These are phyloP conservation scores for Nomada lathburiana DNA, from an alignment of 2,888 invertebrate species.

Conservation along the genomic window DNA sequence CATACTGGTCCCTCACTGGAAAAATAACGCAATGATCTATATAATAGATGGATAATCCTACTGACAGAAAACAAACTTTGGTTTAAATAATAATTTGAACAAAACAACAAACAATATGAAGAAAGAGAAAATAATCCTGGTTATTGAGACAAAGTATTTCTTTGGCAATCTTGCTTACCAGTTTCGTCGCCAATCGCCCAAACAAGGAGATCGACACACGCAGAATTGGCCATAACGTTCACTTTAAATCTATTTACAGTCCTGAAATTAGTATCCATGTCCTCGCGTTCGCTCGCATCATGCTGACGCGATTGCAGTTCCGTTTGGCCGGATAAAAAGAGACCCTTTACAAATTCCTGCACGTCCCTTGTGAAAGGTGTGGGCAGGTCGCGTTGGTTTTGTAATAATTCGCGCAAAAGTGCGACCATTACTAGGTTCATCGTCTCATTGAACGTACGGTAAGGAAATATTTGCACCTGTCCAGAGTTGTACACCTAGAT, in stretches of 20 bases:
- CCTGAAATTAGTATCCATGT: slow-evolving; percentile 91
- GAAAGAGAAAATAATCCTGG: neutral
- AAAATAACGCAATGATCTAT: slow-evolving; percentile 74
- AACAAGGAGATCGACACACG: slow-evolving; percentile 98
- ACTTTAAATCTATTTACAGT: slow-evolving; percentile 96
- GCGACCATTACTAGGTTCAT: slow-evolving; percentile 97
- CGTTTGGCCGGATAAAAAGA: slow-evolving; percentile 96
- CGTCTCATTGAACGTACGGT: slow-evolving; percentile 97
- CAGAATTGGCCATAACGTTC: slow-evolving; percentile 98
- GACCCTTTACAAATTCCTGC: slow-evolving; percentile 93
- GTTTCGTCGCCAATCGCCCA: slow-evolving; percentile 99
- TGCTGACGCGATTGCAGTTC: slow-evolving; percentile 95
- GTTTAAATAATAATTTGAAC: slow-evolving; percentile 13
- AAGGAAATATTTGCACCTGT: slow-evolving; percentile 91
- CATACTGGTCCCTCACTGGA: slow-evolving; percentile 82
- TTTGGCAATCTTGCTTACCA: slow-evolving; percentile 86
- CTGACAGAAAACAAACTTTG: neutral
- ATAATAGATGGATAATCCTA: slow-evolving; percentile 29
- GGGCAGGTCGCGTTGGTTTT: slow-evolving; percentile 95
- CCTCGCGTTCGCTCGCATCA: slow-evolving; percentile 93
- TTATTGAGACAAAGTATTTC: neutral
- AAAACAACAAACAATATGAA: neutral
- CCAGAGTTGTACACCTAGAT: slow-evolving; percentile 85
- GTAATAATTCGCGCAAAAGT: slow-evolving; percentile 94
- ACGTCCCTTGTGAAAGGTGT: slow-evolving; percentile 96